phyloP scores from a whole-genome alignment of 2,113 vertebrate species.

The Irena cyanogastra region DNA sequence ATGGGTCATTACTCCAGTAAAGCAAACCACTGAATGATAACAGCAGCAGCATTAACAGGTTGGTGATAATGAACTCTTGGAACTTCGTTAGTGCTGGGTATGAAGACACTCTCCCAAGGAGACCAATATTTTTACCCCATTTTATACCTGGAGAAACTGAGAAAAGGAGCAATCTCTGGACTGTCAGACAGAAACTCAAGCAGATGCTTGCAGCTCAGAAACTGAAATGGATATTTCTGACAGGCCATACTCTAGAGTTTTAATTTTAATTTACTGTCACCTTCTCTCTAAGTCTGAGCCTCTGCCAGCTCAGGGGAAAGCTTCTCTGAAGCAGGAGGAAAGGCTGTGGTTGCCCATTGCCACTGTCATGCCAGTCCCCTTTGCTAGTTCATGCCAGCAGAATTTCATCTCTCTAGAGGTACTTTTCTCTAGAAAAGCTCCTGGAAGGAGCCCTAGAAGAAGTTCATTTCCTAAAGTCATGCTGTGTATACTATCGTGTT shows the following conservation, averaged over 20 bases:
- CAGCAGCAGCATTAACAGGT: background rate
- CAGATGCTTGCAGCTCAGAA: background rate
- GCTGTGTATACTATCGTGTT: background rate
- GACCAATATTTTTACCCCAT: background rate
- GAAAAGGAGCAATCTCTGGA: background rate
- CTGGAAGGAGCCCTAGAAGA: background rate
- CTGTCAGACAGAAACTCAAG: background rate
- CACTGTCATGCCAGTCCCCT: background rate
- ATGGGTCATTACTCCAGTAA: conserved; percentile 42
- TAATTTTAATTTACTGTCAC: background rate
- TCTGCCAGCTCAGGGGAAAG: background rate
- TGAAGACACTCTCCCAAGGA: background rate
- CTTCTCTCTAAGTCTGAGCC: background rate
- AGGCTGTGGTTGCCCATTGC: background rate
- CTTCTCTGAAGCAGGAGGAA: background rate
- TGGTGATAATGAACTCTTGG: background rate
- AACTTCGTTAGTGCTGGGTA: background rate
- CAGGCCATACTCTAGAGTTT: background rate
- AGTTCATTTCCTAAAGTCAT: background rate
- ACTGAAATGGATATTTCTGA: background rate
- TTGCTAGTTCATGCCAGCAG: background rate
- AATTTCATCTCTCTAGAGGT: background rate
- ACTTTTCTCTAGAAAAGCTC: background rate
- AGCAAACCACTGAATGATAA: background rate
- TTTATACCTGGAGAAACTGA: background rate